Base-by-base conservation (phyloP, 1,140 invertebrate species). In the Daktulosphaira vitifoliae region DNA sequence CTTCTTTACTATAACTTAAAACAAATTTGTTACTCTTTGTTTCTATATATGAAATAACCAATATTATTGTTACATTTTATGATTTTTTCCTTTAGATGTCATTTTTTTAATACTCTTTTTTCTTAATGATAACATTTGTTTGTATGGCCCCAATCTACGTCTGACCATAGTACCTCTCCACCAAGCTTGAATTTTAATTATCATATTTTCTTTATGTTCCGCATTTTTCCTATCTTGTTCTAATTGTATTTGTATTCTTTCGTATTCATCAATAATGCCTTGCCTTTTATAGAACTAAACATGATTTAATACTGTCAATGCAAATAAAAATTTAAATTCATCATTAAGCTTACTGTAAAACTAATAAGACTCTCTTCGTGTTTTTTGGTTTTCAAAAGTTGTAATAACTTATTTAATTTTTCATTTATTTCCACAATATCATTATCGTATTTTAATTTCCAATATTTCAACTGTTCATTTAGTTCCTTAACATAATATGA, bases 121-220 rank as follows among this genome's bases (percentile, higher is more conserved):
- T 46, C 54, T 62, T 3, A 39, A 39, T 8, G 38, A 38, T 23
- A 29, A 48, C 0, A 67, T 23, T 39, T 67, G 15, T 68, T 78
- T 77, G 72, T 81, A 84, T 23, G 79, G 78, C 22, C 83, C 83
- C 29, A 85, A 73, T 64, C 80, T 80, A 65, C 79, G 75, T 13
- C 84, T 78, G 18, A 85, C 82, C 82, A 86, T 84, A 13, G 82
- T 73, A 13, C 82, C 83, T 62, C 83, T 77, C 84, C 84, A 86
- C 80, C 83, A 87, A 0, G 85, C 80, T 73, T 83, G 82, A 53
- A 85, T 83, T 67, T 71, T 76, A 33, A 74, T 76, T 7, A 76
- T 74, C 68, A 69, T 70, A 39, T 38, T 22, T 20, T 66, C 67
- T 26, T 23, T 29, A 18, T 67, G 52, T 8, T 52, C 16, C 38